phyloP scores from a whole-genome alignment of 2,797 vertebrate species.

The Sitta carolinensis region DNA sequence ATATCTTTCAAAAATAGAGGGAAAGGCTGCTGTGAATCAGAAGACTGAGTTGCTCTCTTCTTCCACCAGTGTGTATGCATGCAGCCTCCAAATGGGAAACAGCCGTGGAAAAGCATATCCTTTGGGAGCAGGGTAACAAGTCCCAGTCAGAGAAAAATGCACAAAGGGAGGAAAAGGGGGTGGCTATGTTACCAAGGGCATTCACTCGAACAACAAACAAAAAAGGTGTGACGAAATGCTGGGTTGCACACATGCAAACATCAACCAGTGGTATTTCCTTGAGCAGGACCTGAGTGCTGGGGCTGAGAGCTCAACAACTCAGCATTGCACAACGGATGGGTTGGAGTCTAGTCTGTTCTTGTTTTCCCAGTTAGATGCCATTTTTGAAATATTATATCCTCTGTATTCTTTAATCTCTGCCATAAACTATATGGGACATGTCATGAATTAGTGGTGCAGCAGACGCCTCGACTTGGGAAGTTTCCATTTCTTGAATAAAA shows the following conservation, averaged over 20 bases:
- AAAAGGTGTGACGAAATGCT: background rate
- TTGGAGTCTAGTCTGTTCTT: conserved; percentile 64
- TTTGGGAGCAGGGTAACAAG: background rate
- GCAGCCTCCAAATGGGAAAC: background rate
- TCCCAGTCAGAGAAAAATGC: background rate
- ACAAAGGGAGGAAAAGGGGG: background rate
- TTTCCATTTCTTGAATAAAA: conserved; percentile 1
- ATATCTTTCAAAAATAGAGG: background rate
- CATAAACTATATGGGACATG: conserved; percentile 58
- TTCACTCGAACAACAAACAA: conserved; percentile 7
- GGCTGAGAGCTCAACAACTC: background rate
- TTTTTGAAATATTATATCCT: conserved; percentile 73
- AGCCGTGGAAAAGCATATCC: background rate
- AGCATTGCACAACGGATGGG: conserved; percentile 21
- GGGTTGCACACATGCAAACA: background rate
- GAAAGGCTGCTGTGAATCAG: background rate
- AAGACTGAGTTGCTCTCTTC: background rate
- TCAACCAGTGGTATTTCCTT: conserved; percentile 10
- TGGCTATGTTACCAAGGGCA: conserved; percentile 30
- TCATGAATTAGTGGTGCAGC: conserved; percentile 37
- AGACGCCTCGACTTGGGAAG: background rate
- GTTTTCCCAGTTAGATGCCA: conserved; percentile 67
- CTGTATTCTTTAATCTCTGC: conserved; percentile 76
- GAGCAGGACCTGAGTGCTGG: background rate
- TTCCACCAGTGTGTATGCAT: background rate